A percentile compares a stretch with the other conserved stretches of the same genome.
phyloP scores from a whole-genome alignment of 2,888 invertebrate species.

The Trachelus tabidus region DNA sequence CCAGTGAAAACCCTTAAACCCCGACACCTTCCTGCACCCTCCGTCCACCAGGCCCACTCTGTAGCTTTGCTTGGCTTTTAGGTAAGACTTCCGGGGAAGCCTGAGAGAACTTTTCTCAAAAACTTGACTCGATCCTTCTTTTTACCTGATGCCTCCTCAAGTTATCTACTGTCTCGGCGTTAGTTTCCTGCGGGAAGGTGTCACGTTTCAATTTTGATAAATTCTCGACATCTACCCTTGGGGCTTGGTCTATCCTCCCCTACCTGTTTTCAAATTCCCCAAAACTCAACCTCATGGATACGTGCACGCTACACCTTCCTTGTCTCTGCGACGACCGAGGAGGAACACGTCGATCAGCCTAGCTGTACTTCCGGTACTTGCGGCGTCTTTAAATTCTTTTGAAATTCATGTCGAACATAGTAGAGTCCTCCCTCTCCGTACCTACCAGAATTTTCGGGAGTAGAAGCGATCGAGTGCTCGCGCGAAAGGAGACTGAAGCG shows the following conservation, averaged over 20 bases:
- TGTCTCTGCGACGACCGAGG: not conserved
- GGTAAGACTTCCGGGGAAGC: not conserved
- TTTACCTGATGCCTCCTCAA: not conserved
- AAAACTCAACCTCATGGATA: conserved; percentile 3
- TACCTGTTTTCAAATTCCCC: conserved; percentile 35
- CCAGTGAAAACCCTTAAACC: not conserved
- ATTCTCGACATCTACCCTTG: conserved; percentile 36
- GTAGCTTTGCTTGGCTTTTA: not conserved
- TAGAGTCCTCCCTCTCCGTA: not conserved
- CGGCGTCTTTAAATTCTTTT: not conserved
- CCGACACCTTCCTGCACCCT: not conserved
- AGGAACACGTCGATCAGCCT: not conserved
- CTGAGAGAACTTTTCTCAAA: not conserved
- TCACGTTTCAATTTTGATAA: conserved; percentile 53
- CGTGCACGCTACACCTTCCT: not conserved
- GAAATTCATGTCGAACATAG: not conserved
- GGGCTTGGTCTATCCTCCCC: conserved; percentile 16
- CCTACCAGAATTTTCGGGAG: not conserved
- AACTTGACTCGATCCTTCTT: not conserved
- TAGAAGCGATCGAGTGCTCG: not conserved
- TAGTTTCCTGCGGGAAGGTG: conserved; percentile 41
- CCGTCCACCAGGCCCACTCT: not conserved
- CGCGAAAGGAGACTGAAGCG: not conserved
- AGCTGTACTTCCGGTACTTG: not conserved
- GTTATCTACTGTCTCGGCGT: not conserved